These are phyloP conservation scores for Pyrrhia umbra DNA, from an alignment of 2,888 invertebrate genomes.

Conservation along the genomic window DNA sequence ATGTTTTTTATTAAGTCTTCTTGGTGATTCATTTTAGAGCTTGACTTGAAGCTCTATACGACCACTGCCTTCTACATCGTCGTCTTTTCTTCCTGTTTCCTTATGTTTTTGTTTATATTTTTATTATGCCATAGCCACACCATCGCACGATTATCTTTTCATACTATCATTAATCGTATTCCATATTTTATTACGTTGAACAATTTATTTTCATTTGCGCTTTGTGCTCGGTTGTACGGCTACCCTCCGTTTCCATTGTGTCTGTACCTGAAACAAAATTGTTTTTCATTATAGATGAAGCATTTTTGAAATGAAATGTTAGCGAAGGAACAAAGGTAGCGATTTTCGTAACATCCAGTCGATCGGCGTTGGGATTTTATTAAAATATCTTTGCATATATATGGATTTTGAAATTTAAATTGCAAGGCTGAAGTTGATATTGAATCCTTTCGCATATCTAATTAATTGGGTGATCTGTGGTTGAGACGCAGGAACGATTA, in stretches of 20 bases:
- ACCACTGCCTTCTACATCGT: conserved; percentile 31
- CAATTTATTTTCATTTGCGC: conserved; percentile 27
- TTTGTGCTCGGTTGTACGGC: conserved; percentile 11
- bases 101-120: conserved; percentile 19
- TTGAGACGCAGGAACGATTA: background rate
- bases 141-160: conserved; percentile 31
- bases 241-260: conserved; percentile 28
- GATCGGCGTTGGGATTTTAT: conserved; percentile 31
- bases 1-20: conserved; percentile 54
- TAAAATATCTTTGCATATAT: conserved; percentile 53
- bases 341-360: conserved; percentile 17
- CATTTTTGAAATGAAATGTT: conserved; percentile 43
- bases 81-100: conserved; percentile 19
- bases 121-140: conserved; percentile 14
- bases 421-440: conserved; percentile 18
- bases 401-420: conserved; percentile 33
- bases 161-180: conserved; percentile 33
- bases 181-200: conserved; percentile 25
- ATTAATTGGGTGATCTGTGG: conserved; percentile 1
- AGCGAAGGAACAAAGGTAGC: conserved; percentile 25
- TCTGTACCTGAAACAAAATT: conserved; percentile 61
- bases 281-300: conserved; percentile 46
- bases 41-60: conserved; percentile 7
- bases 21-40: conserved; percentile 54
- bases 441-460: conserved; percentile 15